A percentile compares a stretch with the other conserved stretches of the same genome.
Conservation (phyloP, 2,888 invertebrate genomes). For the Steinernema scapterisci region DNA sequence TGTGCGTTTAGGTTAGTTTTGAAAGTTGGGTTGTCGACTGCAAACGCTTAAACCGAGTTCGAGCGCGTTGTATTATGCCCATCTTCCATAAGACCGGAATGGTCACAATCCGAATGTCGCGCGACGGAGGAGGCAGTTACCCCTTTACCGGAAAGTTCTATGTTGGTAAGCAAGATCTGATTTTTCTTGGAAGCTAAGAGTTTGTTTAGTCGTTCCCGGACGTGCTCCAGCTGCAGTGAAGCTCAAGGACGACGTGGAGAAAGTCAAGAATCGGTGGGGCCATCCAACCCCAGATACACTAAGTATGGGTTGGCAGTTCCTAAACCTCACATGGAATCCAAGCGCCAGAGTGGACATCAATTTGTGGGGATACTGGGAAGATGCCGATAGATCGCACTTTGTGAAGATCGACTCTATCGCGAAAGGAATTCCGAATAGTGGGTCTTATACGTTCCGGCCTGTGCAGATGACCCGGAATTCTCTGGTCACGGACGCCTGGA, state of each 20-base stretch:
- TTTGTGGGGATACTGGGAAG: conserved; percentile 66
- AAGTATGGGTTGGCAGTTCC: conserved; percentile 50
- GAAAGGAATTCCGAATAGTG: conserved; percentile 53
- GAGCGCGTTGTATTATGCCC: conserved; percentile 65
- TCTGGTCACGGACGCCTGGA: conserved; percentile 52
- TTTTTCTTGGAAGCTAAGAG: conserved; percentile 3
- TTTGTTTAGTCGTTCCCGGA: conserved; percentile 52
- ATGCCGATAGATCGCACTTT: conserved; percentile 54
- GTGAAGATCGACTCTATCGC: conserved; percentile 53
- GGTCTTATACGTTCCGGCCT: conserved; percentile 54
- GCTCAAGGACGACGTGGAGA: conserved; percentile 53
- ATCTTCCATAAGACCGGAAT: conserved; percentile 65
- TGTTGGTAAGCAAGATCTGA: conserved; percentile 44
- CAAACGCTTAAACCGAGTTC: conserved; percentile 48
- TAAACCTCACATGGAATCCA: conserved; percentile 61
- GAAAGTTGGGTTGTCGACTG: conserved; percentile 59
- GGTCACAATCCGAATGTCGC: conserved; percentile 58
- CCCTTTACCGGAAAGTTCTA: conserved; percentile 65
- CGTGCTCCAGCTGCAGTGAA: conserved; percentile 50
- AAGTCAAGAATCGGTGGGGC: conserved; percentile 53
- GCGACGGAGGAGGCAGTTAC: conserved; percentile 65
- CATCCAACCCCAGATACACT: conserved; percentile 52
- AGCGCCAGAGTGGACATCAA: conserved; percentile 63
- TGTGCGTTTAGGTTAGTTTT: conserved; percentile 45
- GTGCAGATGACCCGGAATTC: conserved; percentile 44